Evolutionary conservation across 1,140 invertebrate species (phyloP).

Genomic region (Lasioglossum baleicum): DNA sequence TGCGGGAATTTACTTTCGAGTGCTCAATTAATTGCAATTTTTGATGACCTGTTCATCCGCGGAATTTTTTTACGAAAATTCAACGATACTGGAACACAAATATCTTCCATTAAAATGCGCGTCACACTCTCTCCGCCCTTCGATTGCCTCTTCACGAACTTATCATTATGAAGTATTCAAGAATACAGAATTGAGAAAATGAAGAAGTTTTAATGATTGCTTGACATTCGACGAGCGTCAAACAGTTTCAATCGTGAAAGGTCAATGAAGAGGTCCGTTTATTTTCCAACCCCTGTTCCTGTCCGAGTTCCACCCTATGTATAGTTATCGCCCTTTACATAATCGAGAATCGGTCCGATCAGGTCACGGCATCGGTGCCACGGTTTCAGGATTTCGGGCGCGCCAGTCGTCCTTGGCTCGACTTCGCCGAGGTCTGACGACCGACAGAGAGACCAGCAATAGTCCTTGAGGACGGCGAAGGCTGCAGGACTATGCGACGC

Average conservation of each 20-base stretch:
- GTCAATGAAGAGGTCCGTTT: not conserved
- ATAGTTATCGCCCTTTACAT: not conserved
- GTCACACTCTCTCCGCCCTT: no score
- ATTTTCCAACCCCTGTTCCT: not conserved
- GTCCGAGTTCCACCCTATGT: not conserved
- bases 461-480: slow-evolving; percentile 44
- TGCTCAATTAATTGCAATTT: no score
- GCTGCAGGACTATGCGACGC: slow-evolving; percentile 45
- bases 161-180: no score
- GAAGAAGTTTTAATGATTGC: no score
- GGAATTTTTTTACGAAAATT: no score
- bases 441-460: not conserved
- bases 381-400: slow-evolving; percentile 42
- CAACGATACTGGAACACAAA: no score
- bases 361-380: slow-evolving; percentile 10
- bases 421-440: slow-evolving; percentile 20
- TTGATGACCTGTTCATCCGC: no score
- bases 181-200: no score
- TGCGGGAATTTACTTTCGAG: no score
- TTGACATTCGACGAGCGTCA: not conserved
- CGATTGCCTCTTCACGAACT: no score
- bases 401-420: slow-evolving; percentile 56
- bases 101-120: no score
- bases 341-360: slow-evolving; percentile 9
- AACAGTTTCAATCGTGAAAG: not conserved